Evolutionary conservation across 2,113 vertebrate genomes (phyloP).

Genomic region (Electrona antarctica): DNA sequence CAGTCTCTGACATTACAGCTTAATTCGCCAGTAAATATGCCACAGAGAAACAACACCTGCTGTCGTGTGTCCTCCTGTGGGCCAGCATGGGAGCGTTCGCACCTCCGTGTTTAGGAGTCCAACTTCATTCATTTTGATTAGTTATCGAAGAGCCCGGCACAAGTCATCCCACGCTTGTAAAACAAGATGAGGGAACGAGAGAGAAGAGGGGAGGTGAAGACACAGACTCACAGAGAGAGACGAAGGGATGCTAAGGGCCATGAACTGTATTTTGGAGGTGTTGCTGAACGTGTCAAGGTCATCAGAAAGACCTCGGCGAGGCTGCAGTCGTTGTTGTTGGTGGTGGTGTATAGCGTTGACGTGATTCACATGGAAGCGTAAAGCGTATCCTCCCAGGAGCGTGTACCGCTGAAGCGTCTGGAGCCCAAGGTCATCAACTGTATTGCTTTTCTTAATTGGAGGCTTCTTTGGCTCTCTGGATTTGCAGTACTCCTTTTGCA

Average conservation of each 20-base stretch:
- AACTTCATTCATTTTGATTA: constrained; percentile 28
- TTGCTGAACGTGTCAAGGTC: constrained; percentile 37
- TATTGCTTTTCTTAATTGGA: constrained; percentile 29
- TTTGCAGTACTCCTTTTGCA: background rate
- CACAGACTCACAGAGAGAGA: background rate
- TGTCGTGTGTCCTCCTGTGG: constrained; percentile 29
- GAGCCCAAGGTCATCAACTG: constrained; percentile 42
- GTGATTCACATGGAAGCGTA: constrained; percentile 29
- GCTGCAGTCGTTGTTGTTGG: constrained; percentile 8
- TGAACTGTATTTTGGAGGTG: constrained; percentile 35
- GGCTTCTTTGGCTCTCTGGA: constrained; percentile 25
- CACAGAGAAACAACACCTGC: constrained; percentile 55
- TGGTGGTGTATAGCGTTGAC: constrained; percentile 13
- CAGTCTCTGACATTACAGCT: constrained; percentile 64
- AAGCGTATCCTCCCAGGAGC: constrained; percentile 20
- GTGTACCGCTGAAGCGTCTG: constrained; percentile 7
- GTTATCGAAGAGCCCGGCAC: constrained; percentile 25
- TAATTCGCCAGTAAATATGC: constrained; percentile 68
- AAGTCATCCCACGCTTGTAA: constrained; percentile 4
- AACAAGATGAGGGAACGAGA: background rate
- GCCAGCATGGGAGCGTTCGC: constrained; percentile 37
- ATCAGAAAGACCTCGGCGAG: constrained; percentile 13
- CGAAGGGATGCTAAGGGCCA: background rate
- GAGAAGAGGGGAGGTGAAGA: background rate
- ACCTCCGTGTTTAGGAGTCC: constrained; percentile 44